These are phyloP conservation scores for Brachyptera putata DNA, from an alignment of 2,888 invertebrate species.

Conservation along the genomic window DNA sequence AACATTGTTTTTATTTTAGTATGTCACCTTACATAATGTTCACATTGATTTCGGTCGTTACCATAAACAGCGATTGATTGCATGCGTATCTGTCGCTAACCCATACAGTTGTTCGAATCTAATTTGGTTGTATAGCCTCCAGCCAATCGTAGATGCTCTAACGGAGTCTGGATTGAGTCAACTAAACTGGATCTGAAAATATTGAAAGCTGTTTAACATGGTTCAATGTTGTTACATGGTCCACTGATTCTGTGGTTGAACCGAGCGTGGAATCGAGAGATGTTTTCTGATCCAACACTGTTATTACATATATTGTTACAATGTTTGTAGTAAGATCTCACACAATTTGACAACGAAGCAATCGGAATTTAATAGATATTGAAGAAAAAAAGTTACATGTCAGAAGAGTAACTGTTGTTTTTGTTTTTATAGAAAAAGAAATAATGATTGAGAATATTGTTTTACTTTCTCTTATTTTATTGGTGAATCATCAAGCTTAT, in stretches of 20 bases:
- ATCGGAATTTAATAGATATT: neutral
- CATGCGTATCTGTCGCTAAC: no score
- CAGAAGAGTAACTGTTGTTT: neutral
- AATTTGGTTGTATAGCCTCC: no score
- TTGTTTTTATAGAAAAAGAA: no score
- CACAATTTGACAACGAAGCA: constrained; percentile 3
- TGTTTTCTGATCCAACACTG: neutral
- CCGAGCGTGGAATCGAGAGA: constrained; percentile 13
- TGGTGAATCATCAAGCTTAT: no score
- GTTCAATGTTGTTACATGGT: constrained; percentile 10
- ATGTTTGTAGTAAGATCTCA: neutral
- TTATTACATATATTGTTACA: neutral
- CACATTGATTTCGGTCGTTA: no score
- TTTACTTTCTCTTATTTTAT: no score
- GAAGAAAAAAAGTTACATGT: constrained; percentile 2
- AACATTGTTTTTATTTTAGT: no score
- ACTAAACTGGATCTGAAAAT: constrained; percentile 4
- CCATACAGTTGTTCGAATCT: no score
- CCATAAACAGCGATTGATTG: no score
- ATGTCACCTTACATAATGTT: no score
- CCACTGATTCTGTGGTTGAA: neutral
- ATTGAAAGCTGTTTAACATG: constrained; percentile 15
- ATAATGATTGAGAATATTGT: no score
- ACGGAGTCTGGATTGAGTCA: neutral
- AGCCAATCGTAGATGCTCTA: no score